Base-by-base conservation (phyloP, 2,888 invertebrate genomes). In the Lacanobia wlatinum region DNA sequence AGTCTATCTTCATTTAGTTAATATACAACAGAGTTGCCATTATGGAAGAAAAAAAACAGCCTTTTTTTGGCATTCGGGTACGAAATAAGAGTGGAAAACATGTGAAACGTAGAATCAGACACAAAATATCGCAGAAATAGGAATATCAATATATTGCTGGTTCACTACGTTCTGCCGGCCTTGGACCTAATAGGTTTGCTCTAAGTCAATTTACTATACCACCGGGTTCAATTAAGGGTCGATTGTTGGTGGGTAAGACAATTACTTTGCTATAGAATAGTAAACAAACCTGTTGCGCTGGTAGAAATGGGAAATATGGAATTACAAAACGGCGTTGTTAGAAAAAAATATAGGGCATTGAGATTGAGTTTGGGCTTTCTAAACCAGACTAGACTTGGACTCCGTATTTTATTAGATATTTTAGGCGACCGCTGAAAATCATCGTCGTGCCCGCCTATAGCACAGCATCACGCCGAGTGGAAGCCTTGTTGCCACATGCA, bases 141-240 rank as follows among this genome's bases (percentile, higher is more conserved):
- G 16, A 59, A 53, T 23, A 72, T 59, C 52, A 67, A 74, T 61
- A 79, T 70, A 59, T 69, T 55, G 16, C 28, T 46, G 23, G 40
- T 55, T 58, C 55, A 67, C 50, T 65, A 68, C 50, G 21, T 23
- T 65, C 50, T 52, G 58, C 40, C 48, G n/a, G 59, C 53, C 68
- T 80, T 80, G 79, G 34, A 61, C 1, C 65, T 76, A 82, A 83
- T 73, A 63, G 72, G 68, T 76, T 73, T 56, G 58, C 67, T 70
- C 65, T 61, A 75, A 79, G 63, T 80, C 66, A 80, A 77, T 83
- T 83, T 80, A 71, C 75, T 56, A 63, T 69, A 77, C 71, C 74
- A 64, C 56, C 18, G 68, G 69, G 52, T 76, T 70, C 71, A 75
- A 83, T 80, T 77, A 83, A 59, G 64, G 40, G 56, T 50, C 14